Evolutionary conservation across 53 echinoderm and acorn worm genomes (phyloP), one percentile per base, ranked within the genome.

Genomic region (Stichopus horrens): DNA sequence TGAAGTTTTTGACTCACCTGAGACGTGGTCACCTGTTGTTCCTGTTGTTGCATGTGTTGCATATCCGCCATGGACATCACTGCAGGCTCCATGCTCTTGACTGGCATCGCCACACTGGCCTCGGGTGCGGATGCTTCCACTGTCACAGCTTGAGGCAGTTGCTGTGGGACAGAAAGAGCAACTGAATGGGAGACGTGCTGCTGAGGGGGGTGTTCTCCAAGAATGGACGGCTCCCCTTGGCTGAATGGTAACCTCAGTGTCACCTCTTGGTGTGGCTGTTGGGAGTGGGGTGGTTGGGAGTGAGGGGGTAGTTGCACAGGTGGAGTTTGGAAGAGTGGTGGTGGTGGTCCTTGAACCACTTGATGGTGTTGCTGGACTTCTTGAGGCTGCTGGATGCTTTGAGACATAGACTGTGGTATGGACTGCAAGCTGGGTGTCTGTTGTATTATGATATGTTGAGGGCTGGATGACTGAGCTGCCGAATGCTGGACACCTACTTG

Each of bases 301-400:
- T 71, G 71, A 71, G 71, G 71, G 71, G 91, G 88, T 5, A 90
- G 93, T 77, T 89, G 78, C 54, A 86, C 91, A 73, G 81, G 93
- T 56, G 71, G 57, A 14, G 51, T 79, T 58, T 74, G 86, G 58
- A 86, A 79, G 53, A 91, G 93, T 21, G 83, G 83, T 21, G 83
- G 83, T n/a, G 83, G 91, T 8, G 58, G 74, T 51, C 89, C 76
- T 4, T 77, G 90, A 55, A 82, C 85, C 7, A 87, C 56, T 37
- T 74, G 91, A 11, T 91, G 84, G 6, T 88, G 88, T 23, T 76
- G 74, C 55, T 63, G 81, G 23, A 58, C 57, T 53, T 77, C 76
- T 56, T 58, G 89, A 11, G 71, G 52, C 21, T 89, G 89, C 37
- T 59, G 18, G 58, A 79, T 21, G 16, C 77, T 59, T 20, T 67